phyloP scores from a whole-genome alignment of 2,888 invertebrate species.

The Auanema sp. region DNA sequence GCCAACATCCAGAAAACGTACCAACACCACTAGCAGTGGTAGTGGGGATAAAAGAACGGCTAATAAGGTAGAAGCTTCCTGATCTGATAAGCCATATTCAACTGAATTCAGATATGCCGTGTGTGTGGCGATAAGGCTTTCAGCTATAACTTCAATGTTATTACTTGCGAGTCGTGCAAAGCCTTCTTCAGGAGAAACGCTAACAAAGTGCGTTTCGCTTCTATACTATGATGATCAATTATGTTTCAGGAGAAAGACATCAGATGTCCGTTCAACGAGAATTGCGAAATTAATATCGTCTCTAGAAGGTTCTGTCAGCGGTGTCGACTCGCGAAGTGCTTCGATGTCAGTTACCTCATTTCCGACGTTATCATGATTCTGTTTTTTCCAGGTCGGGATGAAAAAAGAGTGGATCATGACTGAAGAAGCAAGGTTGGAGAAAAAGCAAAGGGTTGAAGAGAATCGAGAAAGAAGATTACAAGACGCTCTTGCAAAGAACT shows the following conservation, averaged over 20 bases:
- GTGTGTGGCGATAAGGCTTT: slow-evolving; percentile 81
- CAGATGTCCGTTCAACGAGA: slow-evolving; percentile 57
- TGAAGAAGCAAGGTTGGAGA: slow-evolving; percentile 60
- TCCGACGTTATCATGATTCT: neutral
- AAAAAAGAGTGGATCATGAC: slow-evolving; percentile 63
- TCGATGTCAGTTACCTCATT: slow-evolving; percentile 67
- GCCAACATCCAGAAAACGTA: slow-evolving; percentile 13
- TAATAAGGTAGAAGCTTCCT: slow-evolving; percentile 26
- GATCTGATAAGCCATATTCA: neutral
- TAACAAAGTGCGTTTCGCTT: slow-evolving; percentile 65
- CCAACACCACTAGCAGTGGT: slow-evolving; percentile 34
- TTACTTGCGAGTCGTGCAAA: slow-evolving; percentile 89
- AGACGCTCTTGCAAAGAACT: slow-evolving; percentile 13
- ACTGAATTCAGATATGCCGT: slow-evolving; percentile 72
- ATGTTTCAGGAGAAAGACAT: slow-evolving; percentile 51
- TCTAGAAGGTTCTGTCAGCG: slow-evolving; percentile 93
- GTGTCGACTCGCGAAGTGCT: slow-evolving; percentile 89
- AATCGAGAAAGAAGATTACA: slow-evolving; percentile 45
- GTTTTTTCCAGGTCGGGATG: slow-evolving; percentile 49
- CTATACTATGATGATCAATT: neutral
- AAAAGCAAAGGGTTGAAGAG: slow-evolving; percentile 60
- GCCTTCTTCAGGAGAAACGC: slow-evolving; percentile 94
- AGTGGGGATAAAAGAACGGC: slow-evolving; percentile 35
- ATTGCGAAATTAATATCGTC: slow-evolving; percentile 58
- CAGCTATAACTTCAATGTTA: slow-evolving; percentile 63